These are phyloP conservation scores for Pogonomyrmex californicus DNA, from an alignment of 1,140 invertebrate genomes.

Conservation along the genomic window DNA sequence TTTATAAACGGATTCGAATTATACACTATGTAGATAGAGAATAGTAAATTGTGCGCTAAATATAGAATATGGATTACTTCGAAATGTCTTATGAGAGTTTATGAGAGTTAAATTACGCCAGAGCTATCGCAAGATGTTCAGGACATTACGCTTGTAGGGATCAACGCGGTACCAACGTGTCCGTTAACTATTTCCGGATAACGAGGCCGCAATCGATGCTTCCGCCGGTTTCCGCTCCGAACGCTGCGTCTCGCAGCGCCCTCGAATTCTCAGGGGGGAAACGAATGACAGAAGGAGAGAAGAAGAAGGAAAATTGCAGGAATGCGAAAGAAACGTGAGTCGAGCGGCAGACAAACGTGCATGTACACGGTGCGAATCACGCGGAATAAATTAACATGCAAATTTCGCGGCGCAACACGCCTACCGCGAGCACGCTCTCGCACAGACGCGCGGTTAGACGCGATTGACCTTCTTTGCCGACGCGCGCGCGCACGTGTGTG, in stretches of 20 bases:
- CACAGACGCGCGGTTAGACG: slow-evolving; percentile 58
- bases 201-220: slow-evolving; percentile 58
- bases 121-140: background rate
- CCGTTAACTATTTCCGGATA: slow-evolving; percentile 48
- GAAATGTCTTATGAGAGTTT: background rate
- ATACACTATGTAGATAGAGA: background rate
- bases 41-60: background rate
- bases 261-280: slow-evolving; percentile 40
- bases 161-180: slow-evolving; percentile 47
- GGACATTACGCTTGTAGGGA: slow-evolving; percentile 4
- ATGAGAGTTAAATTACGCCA: slow-evolving; percentile 28
- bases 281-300: slow-evolving; percentile 5
- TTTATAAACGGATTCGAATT: background rate
- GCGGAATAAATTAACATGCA: slow-evolving; percentile 74
- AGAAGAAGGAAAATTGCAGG: background rate
- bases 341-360: slow-evolving; percentile 26
- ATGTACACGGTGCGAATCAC: slow-evolving; percentile 44
- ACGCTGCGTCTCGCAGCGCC: background rate
- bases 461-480: slow-evolving; percentile 68
- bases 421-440: slow-evolving; percentile 28
- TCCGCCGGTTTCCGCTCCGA: slow-evolving; percentile 56
- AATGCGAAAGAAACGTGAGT: slow-evolving; percentile 20
- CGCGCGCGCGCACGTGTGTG: slow-evolving; percentile 37
- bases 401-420: slow-evolving; percentile 58
- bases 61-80: background rate